These are phyloP conservation scores for Lasioglossum morio DNA, from an alignment of 2,888 invertebrate species.

Conservation along the genomic window DNA sequence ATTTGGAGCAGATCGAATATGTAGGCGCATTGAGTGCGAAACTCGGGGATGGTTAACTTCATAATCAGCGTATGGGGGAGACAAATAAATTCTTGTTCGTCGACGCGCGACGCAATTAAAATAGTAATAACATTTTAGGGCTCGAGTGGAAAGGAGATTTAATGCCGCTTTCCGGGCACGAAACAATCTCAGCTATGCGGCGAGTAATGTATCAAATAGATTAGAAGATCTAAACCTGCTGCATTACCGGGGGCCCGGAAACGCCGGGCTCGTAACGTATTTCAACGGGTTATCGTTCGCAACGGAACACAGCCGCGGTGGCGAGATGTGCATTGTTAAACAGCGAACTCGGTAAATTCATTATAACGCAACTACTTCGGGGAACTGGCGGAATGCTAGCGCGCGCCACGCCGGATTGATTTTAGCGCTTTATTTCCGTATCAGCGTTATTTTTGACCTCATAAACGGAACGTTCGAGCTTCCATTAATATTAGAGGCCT, in stretches of 20 bases:
- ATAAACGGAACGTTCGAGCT: not conserved
- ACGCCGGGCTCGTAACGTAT: conserved; percentile 69
- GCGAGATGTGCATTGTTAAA: conserved; percentile 73
- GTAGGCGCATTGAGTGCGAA: not conserved
- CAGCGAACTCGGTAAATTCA: conserved; percentile 70
- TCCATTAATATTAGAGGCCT: not conserved
- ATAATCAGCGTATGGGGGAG: not conserved
- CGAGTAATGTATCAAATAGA: conserved; percentile 69
- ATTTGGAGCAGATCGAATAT: not conserved
- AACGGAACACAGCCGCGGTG: conserved; percentile 64
- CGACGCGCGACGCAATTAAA: conserved; percentile 38
- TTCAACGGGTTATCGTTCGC: conserved; percentile 73
- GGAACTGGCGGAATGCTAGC: conserved; percentile 38
- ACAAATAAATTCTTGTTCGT: conserved; percentile 24
- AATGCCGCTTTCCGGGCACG: conserved; percentile 46
- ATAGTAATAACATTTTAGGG: conserved; percentile 50
- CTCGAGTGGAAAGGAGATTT: conserved; percentile 46
- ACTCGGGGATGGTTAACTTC: not conserved
- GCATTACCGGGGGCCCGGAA: conserved; percentile 62
- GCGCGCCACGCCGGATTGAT: conserved; percentile 37
- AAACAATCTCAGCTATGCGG: conserved; percentile 59
- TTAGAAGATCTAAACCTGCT: conserved; percentile 70
- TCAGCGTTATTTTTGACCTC: conserved; percentile 9
- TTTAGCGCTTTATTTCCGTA: conserved; percentile 41
- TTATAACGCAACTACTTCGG: conserved; percentile 63